Evolutionary conservation across 2,888 invertebrate species (phyloP).

Genomic region (Ennomos quercinarius): DNA sequence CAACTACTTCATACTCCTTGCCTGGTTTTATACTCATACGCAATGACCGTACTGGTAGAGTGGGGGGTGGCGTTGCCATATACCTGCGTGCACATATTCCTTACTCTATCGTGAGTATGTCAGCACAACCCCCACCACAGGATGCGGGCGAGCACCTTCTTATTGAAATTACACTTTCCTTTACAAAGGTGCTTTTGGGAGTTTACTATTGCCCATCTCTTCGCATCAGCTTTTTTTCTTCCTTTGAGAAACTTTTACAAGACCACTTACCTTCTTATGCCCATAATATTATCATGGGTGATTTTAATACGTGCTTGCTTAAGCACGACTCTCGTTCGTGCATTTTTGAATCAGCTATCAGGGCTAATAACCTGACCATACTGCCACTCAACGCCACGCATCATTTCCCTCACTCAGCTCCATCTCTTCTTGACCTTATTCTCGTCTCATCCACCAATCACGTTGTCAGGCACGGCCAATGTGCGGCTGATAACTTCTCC

Average conservation of each 20-base stretch:
- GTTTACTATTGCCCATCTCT: constrained; percentile 8
- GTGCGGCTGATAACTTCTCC: constrained; percentile 4
- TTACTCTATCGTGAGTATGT: constrained; percentile 1
- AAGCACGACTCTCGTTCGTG: constrained; percentile 12
- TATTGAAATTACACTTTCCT: constrained; percentile 2
- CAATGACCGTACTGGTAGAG: background rate
- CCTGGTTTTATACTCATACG: background rate
- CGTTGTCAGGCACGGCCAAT: constrained; percentile 22
- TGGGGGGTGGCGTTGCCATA: constrained; percentile 8
- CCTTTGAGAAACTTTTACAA: constrained; percentile 21
- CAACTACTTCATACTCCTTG: too few species aligned
- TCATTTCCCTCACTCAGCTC: constrained; percentile 10
- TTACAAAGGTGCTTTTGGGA: constrained; percentile 8
- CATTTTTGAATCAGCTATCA: background rate
- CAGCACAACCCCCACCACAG: constrained; percentile 8
- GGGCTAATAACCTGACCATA: constrained; percentile 9
- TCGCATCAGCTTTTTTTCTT: constrained; percentile 6
- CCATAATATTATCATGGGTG: constrained; percentile 24
- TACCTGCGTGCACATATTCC: constrained; percentile 9
- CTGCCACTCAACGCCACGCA: constrained; percentile 18
- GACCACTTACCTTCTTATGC: constrained; percentile 7
- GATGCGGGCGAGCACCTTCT: constrained; percentile 7
- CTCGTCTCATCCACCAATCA: constrained; percentile 9
- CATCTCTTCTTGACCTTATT: constrained; percentile 17
- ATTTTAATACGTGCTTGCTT: constrained; percentile 21